Conservation (phyloP, 2,888 invertebrate species). For the Clepsis dumicolana region DNA sequence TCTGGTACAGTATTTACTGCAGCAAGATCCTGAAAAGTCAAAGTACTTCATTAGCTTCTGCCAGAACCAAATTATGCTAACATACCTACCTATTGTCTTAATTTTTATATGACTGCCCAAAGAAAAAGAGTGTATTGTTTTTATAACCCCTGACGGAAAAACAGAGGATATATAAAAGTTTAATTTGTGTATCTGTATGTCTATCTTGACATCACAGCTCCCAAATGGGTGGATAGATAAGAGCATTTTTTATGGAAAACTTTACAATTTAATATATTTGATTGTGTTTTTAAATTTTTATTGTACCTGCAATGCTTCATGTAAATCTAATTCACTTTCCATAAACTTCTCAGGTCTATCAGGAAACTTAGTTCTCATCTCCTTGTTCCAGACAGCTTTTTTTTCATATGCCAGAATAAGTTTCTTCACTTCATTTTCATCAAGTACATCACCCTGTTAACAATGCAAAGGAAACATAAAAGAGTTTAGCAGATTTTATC, state of each 20-base stretch:
- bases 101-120: too few relatives aligned
- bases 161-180: too few relatives aligned
- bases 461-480: not conserved
- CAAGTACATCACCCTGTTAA: conserved; percentile 92
- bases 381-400: conserved; percentile 96
- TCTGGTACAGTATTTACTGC: conserved; percentile 98
- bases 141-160: too few relatives aligned
- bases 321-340: conserved; percentile 98
- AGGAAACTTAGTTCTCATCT: conserved; percentile 99
- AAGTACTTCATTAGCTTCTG: not conserved
- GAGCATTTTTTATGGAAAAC: too few relatives aligned
- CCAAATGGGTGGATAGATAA: too few relatives aligned
- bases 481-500: not conserved
- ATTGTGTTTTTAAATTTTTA: not conserved
- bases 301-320: conserved; percentile 93
- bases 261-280: too few relatives aligned
- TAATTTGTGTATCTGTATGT: too few relatives aligned
- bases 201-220: too few relatives aligned
- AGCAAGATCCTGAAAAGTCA: conserved; percentile 93
- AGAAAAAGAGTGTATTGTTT: too few relatives aligned
- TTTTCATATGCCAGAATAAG: conserved; percentile 97
- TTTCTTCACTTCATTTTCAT: conserved; percentile 95
- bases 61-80: not conserved
- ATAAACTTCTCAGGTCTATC: conserved; percentile 99
- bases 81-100: too few relatives aligned